Base-by-base conservation (phyloP, 2,113 vertebrate genomes). In the Neogobius melanostomus region DNA sequence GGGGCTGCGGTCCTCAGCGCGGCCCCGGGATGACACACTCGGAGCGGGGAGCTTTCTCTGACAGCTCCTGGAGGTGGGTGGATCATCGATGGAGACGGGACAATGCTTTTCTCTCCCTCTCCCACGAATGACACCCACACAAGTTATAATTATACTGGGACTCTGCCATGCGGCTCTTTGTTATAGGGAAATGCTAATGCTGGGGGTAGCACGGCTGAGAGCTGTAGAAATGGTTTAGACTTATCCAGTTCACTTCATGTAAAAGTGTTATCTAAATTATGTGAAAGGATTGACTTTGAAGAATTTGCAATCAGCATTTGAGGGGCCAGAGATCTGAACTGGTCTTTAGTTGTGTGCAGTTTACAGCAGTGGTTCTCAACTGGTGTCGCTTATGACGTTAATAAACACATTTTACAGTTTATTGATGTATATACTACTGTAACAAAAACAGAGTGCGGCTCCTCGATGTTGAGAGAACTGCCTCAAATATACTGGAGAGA, bases 121-220 rank as follows among this genome's bases (percentile, higher is more conserved):
- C 57, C 69, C 75, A 28, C 77, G 77, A 80, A 82, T 70, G 79
- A 87, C 87, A 90, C 90, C 86, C 85, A 88, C 86, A 88, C 89
- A 89, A 85, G 78, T 86, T 90, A 91, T 92, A 93, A 93, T 94
- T 94, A 93, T 93, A 92, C 85, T 84, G 90, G 85, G 89, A 65
- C 76, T 60, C 65, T 84, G 89, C 92, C 88, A 36, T 36, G 28
- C 89, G 90, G 91, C 90, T 92, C 91, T 93, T 91, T 91, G 90
- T 88, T 85, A 86, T 84, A 85, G 82, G 90, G 86, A 85, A 83
- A 84, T 69, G 70, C 49, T 50, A 68, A 72, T 75, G 83, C 42
- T 15, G 57, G 21, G 12, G n/a, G 52, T 17, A 36, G 28, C 28
- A 2, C 28, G 28, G 28, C 28, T 0, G 28, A 36, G 28, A 4